These are phyloP conservation scores for Erpobdella octoculata DNA, from an alignment of 2,888 invertebrate species.

Conservation along the genomic window DNA sequence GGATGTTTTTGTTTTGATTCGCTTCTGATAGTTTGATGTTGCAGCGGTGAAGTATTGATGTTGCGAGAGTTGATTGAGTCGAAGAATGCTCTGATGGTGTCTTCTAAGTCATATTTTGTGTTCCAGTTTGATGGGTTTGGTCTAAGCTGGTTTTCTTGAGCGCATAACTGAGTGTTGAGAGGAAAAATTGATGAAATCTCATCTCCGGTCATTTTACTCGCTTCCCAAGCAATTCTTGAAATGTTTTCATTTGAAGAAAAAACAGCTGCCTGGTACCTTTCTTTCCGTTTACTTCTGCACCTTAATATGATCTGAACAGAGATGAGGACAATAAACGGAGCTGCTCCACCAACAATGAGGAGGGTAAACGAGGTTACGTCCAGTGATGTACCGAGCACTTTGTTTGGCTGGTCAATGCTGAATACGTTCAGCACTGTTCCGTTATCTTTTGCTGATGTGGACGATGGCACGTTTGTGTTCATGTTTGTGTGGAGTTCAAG, in stretches of 20 bases:
- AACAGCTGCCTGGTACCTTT: background rate
- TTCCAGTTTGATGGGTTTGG: background rate
- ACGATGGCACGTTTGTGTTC: too few relatives aligned
- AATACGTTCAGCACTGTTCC: too few relatives aligned
- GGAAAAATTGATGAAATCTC: background rate
- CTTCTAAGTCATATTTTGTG: background rate
- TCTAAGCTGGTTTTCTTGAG: background rate
- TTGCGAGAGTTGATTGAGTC: background rate
- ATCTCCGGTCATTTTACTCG: background rate
- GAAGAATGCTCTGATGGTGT: slow-evolving; percentile 11
- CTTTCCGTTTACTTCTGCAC: background rate
- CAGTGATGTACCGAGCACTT: background rate
- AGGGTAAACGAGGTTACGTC: slow-evolving; percentile 11
- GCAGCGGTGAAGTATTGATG: background rate
- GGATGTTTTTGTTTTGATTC: background rate
- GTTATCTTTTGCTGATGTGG: too few relatives aligned
- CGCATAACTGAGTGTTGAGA: background rate
- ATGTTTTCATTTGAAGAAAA: background rate
- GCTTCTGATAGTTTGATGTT: too few relatives aligned
- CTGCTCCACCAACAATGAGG: slow-evolving; percentile 7
- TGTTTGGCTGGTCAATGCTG: background rate
- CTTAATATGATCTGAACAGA: background rate
- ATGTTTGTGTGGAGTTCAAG: too few relatives aligned
- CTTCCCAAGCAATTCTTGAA: background rate
- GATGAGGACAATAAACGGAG: background rate